Conservation (phyloP, 2,797 vertebrate genomes). For the Anolis apletophallus region DNA sequence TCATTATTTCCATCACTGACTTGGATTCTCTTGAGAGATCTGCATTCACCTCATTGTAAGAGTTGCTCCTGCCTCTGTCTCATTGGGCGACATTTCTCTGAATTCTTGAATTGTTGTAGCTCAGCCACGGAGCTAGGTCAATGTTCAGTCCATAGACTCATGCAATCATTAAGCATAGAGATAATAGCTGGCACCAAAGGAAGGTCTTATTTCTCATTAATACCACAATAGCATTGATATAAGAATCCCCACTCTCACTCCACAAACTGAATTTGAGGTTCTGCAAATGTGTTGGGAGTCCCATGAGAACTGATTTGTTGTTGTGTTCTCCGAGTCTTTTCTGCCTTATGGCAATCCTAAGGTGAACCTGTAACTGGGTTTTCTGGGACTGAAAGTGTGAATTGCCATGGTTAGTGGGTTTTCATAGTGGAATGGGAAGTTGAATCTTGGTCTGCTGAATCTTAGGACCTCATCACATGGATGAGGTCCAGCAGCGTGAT, state of each 20-base stretch:
- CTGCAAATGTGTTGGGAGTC: too few species aligned
- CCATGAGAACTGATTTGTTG: too few species aligned
- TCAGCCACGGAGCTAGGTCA: not conserved
- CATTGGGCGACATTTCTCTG: not conserved
- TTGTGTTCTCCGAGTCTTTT: too few species aligned
- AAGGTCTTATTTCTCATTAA: not conserved
- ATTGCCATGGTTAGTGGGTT: too few species aligned
- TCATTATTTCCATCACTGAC: constrained; percentile 62
- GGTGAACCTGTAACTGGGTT: too few species aligned
- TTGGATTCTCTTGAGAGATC: constrained; percentile 16
- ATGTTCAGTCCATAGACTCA: not conserved
- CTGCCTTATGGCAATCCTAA: too few species aligned
- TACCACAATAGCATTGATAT: not conserved
- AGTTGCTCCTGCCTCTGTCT: not conserved
- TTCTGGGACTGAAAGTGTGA: too few species aligned
- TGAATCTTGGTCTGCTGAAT: too few species aligned
- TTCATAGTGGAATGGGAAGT: too few species aligned
- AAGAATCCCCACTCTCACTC: not conserved
- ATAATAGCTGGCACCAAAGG: not conserved
- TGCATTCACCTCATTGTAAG: too few species aligned
- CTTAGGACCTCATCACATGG: too few species aligned
- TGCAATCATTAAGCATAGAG: not conserved
- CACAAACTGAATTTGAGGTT: not conserved
- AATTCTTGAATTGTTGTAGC: not conserved
- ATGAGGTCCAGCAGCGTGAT: too few species aligned